A percentile compares a stretch with the other conserved stretches of the same genome.
These are phyloP conservation scores for Drosophila merina DNA, from an alignment of 2,888 invertebrate genomes.

Conservation along the genomic window DNA sequence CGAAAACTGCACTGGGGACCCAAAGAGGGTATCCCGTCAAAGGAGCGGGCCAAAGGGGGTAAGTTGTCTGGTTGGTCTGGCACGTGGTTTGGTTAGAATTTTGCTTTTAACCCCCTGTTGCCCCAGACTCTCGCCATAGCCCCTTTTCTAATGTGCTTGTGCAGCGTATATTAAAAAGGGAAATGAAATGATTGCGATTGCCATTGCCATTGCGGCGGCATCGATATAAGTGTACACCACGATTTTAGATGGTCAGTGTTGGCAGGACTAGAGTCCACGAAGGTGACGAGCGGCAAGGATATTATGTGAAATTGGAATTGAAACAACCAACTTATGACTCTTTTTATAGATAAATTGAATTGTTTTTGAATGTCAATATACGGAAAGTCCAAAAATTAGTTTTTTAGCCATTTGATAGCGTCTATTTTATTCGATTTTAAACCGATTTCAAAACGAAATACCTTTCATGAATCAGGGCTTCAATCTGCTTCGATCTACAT, in stretches of 20 bases:
- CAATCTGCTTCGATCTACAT: no score
- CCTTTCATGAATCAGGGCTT: no score
- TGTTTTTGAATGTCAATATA: no score
- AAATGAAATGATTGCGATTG: constrained; percentile 80
- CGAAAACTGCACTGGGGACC: constrained; percentile 68
- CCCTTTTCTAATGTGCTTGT: constrained; percentile 66
- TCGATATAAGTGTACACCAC: constrained; percentile 32
- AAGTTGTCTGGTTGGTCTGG: constrained; percentile 63
- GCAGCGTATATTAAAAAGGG: constrained; percentile 80
- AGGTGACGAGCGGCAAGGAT: no score
- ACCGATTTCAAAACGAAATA: no score
- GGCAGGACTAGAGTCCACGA: not conserved
- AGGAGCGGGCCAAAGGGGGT: constrained; percentile 14
- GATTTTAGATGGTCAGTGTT: constrained; percentile 24
- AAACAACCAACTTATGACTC: no score
- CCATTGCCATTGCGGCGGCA: constrained; percentile 45
- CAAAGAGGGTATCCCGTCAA: constrained; percentile 1
- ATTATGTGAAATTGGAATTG: no score
- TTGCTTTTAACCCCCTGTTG: constrained; percentile 3
- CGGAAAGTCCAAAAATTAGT: no score
- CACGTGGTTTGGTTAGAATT: constrained; percentile 69
- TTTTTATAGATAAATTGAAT: no score
- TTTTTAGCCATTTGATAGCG: no score
- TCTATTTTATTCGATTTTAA: no score
- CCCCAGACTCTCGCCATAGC: not conserved